A percentile compares a stretch with the other conserved stretches of the same genome.
Conservation (phyloP, 2,113 vertebrate genomes). For the Megaleporinus macrocephalus region DNA sequence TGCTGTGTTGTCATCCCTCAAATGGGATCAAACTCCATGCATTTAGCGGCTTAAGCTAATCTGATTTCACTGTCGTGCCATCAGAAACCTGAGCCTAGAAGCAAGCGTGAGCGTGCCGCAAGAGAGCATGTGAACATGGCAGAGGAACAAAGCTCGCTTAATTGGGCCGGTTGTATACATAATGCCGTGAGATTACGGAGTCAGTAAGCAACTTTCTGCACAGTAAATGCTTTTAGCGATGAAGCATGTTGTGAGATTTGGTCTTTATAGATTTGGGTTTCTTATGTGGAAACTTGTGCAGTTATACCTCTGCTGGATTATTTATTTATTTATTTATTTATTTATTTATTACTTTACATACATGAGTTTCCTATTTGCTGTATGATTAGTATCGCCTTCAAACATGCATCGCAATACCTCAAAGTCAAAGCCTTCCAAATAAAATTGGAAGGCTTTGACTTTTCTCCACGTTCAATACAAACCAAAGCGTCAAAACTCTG, state of each 20-base stretch:
- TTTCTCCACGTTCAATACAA: no score
- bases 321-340: no score
- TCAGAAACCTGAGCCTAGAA: constrained; percentile 61
- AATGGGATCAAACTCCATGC: constrained; percentile 71
- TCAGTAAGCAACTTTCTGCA: background rate
- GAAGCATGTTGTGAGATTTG: background rate
- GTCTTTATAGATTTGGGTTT: background rate
- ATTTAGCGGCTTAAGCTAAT: constrained; percentile 75
- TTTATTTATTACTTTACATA: no score
- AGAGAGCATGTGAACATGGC: constrained; percentile 55
- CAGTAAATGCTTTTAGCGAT: background rate
- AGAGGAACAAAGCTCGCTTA: constrained; percentile 29
- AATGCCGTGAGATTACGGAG: constrained; percentile 10
- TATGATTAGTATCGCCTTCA: background rate
- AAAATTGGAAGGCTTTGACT: no score
- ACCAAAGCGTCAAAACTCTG: no score
- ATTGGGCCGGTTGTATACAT: constrained; percentile 33
- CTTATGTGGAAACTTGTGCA: background rate
- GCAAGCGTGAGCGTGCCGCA: constrained; percentile 48
- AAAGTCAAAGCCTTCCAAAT: no score
- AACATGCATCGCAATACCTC: background rate
- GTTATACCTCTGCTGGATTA: background rate
- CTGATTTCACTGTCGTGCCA: constrained; percentile 71
- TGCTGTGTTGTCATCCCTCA: constrained; percentile 68
- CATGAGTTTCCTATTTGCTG: background rate